Conservation (phyloP, 1,140 invertebrate species). For the Aleiodes sp. region DNA sequence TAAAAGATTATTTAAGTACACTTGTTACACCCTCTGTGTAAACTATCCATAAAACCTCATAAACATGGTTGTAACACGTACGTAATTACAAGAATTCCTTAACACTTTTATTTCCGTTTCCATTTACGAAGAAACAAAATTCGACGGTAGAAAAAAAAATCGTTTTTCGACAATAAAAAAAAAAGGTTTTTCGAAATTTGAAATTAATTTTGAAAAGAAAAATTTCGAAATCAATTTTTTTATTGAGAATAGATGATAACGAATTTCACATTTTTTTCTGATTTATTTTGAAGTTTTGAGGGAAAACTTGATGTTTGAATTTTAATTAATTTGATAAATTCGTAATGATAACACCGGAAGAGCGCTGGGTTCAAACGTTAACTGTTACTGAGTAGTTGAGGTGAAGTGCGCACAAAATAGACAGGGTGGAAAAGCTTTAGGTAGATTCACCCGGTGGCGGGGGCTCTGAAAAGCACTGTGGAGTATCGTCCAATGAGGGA, state of each 20-base stretch:
- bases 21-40: background rate
- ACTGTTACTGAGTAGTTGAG: conserved; percentile 9
- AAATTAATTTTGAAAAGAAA: too few species aligned
- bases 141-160: too few species aligned
- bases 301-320: background rate
- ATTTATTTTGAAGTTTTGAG: background rate
- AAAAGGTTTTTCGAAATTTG: too few species aligned
- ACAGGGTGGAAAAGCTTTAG: conserved; percentile 28
- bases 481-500: conserved; percentile 50
- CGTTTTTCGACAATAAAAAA: too few species aligned
- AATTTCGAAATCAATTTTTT: too few species aligned
- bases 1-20: background rate
- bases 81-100: background rate
- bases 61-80: background rate
- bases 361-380: conserved; percentile 9
- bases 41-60: background rate
- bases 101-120: too few species aligned
- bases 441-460: conserved; percentile 32
- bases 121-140: too few species aligned
- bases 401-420: conserved; percentile 20
- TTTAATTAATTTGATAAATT: background rate
- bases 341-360: too few species aligned
- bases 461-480: conserved; percentile 26
- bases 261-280: too few species aligned
- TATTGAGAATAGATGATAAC: too few species aligned